phyloP scores from a whole-genome alignment of 2,113 vertebrate genomes.

The Puntigrus tetrazona region DNA sequence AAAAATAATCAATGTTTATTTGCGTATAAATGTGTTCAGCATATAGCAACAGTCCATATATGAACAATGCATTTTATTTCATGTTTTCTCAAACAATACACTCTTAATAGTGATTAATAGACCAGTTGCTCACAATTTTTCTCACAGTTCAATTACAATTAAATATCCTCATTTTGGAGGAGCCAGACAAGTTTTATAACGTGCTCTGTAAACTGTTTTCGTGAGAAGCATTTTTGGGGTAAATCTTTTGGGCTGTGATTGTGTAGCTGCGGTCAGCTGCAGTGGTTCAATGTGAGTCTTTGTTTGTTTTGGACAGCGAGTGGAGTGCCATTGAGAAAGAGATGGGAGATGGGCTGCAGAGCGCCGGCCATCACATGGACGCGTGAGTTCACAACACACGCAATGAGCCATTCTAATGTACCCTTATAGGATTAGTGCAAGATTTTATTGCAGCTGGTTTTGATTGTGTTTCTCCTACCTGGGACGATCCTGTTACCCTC shows the following conservation, averaged over 20 bases:
- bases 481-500: slow-evolving; percentile 37
- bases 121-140: background rate
- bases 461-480: slow-evolving; percentile 18
- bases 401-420: slow-evolving; percentile 36
- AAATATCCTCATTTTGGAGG: background rate
- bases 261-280: slow-evolving; percentile 10
- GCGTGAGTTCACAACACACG: slow-evolving; percentile 79
- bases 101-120: background rate
- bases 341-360: slow-evolving; percentile 95
- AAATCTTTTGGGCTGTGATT: slow-evolving; percentile 12
- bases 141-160: slow-evolving; percentile 3
- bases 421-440: slow-evolving; percentile 43
- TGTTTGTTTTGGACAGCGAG: slow-evolving; percentile 76
- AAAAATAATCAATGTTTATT: background rate
- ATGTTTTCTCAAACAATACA: background rate
- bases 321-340: slow-evolving; percentile 96
- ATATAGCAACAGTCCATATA: background rate
- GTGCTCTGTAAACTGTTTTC: slow-evolving; percentile 18
- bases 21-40: background rate
- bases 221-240: slow-evolving; percentile 2
- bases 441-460: slow-evolving; percentile 37
- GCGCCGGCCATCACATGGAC: slow-evolving; percentile 95
- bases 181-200: slow-evolving; percentile 21
- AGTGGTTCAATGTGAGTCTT: background rate
- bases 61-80: background rate